These are phyloP conservation scores for Rhaphigaster nebulosa DNA, from an alignment of 2,888 invertebrate species.

Conservation along the genomic window DNA sequence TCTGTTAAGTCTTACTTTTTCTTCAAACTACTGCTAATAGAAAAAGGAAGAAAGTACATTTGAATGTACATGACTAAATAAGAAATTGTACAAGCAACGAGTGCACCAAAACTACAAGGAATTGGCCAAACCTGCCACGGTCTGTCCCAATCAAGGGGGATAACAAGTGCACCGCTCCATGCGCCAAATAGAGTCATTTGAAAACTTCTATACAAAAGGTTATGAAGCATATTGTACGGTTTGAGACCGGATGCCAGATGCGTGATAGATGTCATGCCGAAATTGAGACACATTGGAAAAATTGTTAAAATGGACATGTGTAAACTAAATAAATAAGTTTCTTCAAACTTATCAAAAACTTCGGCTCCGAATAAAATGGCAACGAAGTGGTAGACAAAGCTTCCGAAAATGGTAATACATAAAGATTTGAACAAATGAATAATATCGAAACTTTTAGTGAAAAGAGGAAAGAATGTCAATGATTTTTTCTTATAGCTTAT, in stretches of 20 bases:
- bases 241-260: constrained; percentile 71
- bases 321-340: constrained; percentile 77
- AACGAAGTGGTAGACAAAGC: constrained; percentile 73
- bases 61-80: constrained; percentile 68
- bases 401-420: constrained; percentile 70
- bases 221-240: constrained; percentile 66
- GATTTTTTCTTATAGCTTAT: constrained; percentile 58
- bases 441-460: constrained; percentile 58
- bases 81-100: constrained; percentile 75
- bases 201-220: constrained; percentile 69
- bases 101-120: constrained; percentile 79
- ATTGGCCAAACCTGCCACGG: constrained; percentile 90
- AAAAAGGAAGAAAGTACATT: constrained; percentile 56
- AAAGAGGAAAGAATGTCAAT: constrained; percentile 51
- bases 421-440: constrained; percentile 70
- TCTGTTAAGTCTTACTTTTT: constrained; percentile 5
- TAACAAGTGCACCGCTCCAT: constrained; percentile 87
- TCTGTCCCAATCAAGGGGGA: constrained; percentile 92
- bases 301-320: constrained; percentile 76
- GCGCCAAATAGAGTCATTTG: constrained; percentile 79
- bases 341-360: constrained; percentile 75
- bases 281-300: constrained; percentile 75
- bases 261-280: constrained; percentile 71
- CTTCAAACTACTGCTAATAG: not conserved
- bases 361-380: constrained; percentile 81